Evolutionary conservation across 2,113 vertebrate species (phyloP).

Genomic region (Corydoras sp.): DNA sequence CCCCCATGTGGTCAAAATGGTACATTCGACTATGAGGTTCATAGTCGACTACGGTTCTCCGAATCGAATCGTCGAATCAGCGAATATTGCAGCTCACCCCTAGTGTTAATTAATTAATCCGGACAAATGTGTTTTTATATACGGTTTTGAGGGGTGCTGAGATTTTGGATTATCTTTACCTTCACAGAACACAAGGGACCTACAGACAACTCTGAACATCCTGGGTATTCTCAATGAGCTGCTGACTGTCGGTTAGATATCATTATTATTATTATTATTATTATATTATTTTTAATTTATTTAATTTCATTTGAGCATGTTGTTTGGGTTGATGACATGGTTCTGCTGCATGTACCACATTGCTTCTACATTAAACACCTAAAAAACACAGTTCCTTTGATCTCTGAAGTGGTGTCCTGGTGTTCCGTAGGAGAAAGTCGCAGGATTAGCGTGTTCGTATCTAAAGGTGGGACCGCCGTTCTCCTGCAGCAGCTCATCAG

Average conservation of each 20-base stretch:
- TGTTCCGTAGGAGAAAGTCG: conserved; percentile 74
- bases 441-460: conserved; percentile 77
- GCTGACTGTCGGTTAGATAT: conserved; percentile 80
- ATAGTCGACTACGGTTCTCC: too few relatives aligned
- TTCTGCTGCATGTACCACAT: too few relatives aligned
- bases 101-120: too few relatives aligned
- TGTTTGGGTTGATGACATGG: too few relatives aligned
- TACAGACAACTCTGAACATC: conserved; percentile 84
- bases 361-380: too few relatives aligned
- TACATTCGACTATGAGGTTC: too few relatives aligned
- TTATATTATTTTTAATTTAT: not conserved
- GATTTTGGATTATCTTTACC: conserved; percentile 7
- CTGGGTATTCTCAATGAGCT: conserved; percentile 87
- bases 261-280: not conserved
- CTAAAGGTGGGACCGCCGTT: conserved; percentile 87
- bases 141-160: not conserved
- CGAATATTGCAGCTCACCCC: too few relatives aligned
- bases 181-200: conserved; percentile 82
- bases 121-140: too few relatives aligned
- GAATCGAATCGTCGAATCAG: too few relatives aligned
- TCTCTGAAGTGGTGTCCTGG: not conserved
- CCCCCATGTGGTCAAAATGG: too few relatives aligned
- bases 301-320: not conserved
- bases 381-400: not conserved
- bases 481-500: conserved; percentile 80